Percentiles rank a stretch among this genome's conserved stretches.
Evolutionary conservation across 2,797 vertebrate genomes (phyloP).

Genomic region (Emys orbicularis): DNA sequence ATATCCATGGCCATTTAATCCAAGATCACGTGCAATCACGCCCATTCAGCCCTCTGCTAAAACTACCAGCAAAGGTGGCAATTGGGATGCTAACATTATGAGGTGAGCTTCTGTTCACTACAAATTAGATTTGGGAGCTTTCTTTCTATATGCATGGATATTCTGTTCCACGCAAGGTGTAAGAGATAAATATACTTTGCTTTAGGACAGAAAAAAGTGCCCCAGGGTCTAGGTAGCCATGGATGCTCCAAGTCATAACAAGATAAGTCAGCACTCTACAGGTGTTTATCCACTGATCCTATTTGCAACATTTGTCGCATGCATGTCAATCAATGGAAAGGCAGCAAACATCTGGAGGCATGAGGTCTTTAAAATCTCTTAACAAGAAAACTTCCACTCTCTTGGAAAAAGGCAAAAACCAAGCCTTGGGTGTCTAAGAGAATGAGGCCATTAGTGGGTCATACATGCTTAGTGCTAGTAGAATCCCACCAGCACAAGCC

Average conservation of each 20-base stretch:
- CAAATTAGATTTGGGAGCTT: not conserved
- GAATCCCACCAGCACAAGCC: not conserved
- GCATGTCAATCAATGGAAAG: not conserved
- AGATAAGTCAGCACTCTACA: not conserved
- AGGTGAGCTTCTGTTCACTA: not conserved
- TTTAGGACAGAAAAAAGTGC: not conserved
- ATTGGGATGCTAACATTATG: not conserved
- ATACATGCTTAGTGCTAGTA: not conserved
- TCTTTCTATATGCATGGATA: not conserved
- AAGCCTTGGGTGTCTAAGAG: not conserved
- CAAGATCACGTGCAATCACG: fast-evolving
- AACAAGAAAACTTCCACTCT: not conserved
- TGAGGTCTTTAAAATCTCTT: not conserved
- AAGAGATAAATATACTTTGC: not conserved
- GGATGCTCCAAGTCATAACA: not conserved
- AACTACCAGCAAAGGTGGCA: not conserved
- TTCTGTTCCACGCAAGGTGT: not conserved
- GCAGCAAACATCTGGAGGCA: not conserved
- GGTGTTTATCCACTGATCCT: not conserved
- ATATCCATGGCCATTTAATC: not conserved
- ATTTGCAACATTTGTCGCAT: not conserved
- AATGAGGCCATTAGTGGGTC: not conserved
- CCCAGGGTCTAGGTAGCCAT: not conserved
- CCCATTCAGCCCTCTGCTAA: fast-evolving
- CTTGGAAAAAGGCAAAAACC: not conserved